phyloP scores from a whole-genome alignment of 1,140 invertebrate species.

The Pseudomyrmex dendroicus region DNA sequence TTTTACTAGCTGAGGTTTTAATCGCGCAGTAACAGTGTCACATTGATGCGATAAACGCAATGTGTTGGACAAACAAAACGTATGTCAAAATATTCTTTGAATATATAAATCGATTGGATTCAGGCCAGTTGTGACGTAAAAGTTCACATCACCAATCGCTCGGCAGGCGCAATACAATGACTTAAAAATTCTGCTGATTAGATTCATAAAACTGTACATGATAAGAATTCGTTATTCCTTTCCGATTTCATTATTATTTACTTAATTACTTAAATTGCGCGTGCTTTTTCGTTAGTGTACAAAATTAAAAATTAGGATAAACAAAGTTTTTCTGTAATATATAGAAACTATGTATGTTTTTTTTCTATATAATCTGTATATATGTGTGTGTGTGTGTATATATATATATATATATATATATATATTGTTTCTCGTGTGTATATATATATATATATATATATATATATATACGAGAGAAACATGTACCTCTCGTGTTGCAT shows the following conservation, averaged over 20 bases:
- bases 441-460: too few relatives aligned
- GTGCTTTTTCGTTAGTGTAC: neutral
- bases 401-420: neutral
- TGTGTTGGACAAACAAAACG: constrained; percentile 18
- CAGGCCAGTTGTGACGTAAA: constrained; percentile 64
- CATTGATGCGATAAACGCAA: too few relatives aligned
- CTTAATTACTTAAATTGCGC: neutral
- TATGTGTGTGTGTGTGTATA: too few relatives aligned
- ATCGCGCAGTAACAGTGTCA: neutral
- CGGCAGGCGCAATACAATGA: constrained; percentile 40
- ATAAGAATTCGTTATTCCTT: constrained; percentile 49
- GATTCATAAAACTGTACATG: constrained; percentile 70
- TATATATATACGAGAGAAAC: neutral
- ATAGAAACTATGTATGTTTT: neutral
- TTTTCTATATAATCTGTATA: neutral
- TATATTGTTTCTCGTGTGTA: too few relatives aligned
- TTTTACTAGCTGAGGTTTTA: neutral
- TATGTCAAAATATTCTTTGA: neutral
- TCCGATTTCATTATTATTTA: constrained; percentile 62
- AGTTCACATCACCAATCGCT: constrained; percentile 5
- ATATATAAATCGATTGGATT: constrained; percentile 59
- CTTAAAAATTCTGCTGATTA: constrained; percentile 71
- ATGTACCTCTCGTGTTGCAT: neutral
- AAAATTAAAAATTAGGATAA: neutral
- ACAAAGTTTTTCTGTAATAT: neutral